phyloP scores from a whole-genome alignment of 2,888 invertebrate genomes.

The Microctonus brassicae region DNA sequence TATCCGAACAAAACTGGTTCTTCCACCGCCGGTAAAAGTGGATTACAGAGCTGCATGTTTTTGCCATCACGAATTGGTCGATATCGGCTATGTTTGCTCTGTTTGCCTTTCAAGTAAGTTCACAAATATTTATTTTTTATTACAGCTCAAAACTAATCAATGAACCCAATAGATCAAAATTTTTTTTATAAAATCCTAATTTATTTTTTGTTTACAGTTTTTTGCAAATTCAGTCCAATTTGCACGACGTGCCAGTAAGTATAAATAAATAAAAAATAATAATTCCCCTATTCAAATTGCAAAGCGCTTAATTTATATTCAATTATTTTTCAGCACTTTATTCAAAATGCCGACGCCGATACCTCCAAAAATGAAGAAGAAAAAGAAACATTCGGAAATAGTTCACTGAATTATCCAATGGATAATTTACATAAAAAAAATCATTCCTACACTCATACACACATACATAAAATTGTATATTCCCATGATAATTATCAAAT shows the following conservation, averaged over 20 bases:
- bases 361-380: slow-evolving; percentile 84
- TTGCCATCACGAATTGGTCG: slow-evolving; percentile 94
- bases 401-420: background rate
- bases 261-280: slow-evolving; percentile 41
- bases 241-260: slow-evolving; percentile 98
- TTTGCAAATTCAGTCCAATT: slow-evolving; percentile 97
- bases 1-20: slow-evolving; percentile 83
- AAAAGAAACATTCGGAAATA: slow-evolving; percentile 75
- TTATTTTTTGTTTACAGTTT: slow-evolving; percentile 77
- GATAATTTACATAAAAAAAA: background rate
- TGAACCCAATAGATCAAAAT: slow-evolving; percentile 15
- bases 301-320: background rate
- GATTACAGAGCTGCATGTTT: slow-evolving; percentile 98
- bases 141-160: no score
- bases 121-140: slow-evolving; percentile 35
- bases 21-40: slow-evolving; percentile 91
- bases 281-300: slow-evolving; percentile 7
- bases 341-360: slow-evolving; percentile 90
- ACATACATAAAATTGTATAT: background rate
- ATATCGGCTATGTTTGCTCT: slow-evolving; percentile 97
- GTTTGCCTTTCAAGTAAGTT: slow-evolving; percentile 92
- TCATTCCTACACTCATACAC: background rate
- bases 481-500: background rate
- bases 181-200: slow-evolving; percentile 22
- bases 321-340: slow-evolving; percentile 81